Base-by-base conservation (phyloP, 2,888 invertebrate species). In the Mimas tiliae region DNA sequence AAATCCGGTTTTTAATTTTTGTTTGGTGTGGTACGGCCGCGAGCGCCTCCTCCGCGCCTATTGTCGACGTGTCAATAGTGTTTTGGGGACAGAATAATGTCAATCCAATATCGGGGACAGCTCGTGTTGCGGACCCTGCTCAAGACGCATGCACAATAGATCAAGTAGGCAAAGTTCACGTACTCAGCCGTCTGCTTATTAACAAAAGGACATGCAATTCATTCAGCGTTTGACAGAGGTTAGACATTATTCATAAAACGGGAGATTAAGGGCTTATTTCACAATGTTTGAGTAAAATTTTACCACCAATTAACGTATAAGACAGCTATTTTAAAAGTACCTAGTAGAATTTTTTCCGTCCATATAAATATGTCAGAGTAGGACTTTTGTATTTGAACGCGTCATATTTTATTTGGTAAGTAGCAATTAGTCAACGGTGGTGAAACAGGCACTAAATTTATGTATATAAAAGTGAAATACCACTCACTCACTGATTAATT, bases 1-100 rank as follows among this genome's bases (percentile, higher is more conserved):
- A 90, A 91, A 92, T 92, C 93, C 91, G 91, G 93, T 93, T 93
- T 88, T 79, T 77, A 81, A 80, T 75, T 86, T 89, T 87, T 85
- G 86, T 91, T 88, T 86, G 84, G 80, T 83, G 86, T 84, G 82
- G 86, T 84, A 82, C 79, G 67, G 77, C 83, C 80, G 78, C 75
- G 76, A 73, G 74, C 74, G 78, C 83, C 80, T 80, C 82, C 81
- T 77, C 80, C 78, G 78, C 79, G 70, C 78, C 84, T 72, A 82
- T 85, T 87, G 87, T 89, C 80, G 80, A 76, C 73, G 71, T 79
- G 79, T 81, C 83, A 81, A 76, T 76, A 74, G 74, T 68, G 67
- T 48, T 73, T 72, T 71, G 71, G 75, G 74, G 69, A 69, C 74
- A 74, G 70, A 72, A 76, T 81, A 77, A 81, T 78, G 75, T 74